Evolutionary conservation across 2,888 invertebrate genomes (phyloP).

Genomic region (Aelia acuminata): DNA sequence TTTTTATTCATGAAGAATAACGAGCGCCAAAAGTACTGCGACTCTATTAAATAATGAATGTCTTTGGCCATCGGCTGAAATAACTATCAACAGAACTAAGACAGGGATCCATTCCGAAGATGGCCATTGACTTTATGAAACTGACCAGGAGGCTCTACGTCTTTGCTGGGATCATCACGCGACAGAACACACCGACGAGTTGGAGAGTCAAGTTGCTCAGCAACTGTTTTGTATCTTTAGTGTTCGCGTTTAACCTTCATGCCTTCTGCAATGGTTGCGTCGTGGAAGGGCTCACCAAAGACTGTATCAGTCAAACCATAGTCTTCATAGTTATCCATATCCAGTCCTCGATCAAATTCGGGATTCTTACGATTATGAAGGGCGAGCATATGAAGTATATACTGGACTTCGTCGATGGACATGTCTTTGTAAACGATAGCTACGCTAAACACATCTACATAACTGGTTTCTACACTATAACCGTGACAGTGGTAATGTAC

Average conservation of each 20-base stretch:
- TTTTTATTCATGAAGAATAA: neutral
- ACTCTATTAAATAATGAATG: neutral
- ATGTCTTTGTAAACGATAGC: neutral
- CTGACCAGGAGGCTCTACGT: neutral
- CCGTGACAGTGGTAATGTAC: neutral
- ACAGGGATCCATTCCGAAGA: neutral
- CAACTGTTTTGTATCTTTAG: neutral
- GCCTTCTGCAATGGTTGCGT: constrained; percentile 22
- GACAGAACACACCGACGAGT: neutral
- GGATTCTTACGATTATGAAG: neutral
- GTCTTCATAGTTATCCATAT: neutral
- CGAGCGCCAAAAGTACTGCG: neutral
- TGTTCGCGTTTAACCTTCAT: neutral
- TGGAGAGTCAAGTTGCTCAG: neutral
- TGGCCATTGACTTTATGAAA: neutral
- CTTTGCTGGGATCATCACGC: neutral
- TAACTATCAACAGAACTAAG: neutral
- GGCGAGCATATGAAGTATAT: neutral
- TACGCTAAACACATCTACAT: neutral
- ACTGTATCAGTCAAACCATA: constrained; percentile 23
- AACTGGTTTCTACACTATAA: neutral
- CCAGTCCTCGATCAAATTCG: neutral
- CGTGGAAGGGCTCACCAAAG: neutral
- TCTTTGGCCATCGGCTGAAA: neutral
- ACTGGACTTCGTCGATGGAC: neutral